Evolutionary conservation across 2,888 invertebrate genomes (phyloP).

Genomic region (Diaprepes abbreviatus): DNA sequence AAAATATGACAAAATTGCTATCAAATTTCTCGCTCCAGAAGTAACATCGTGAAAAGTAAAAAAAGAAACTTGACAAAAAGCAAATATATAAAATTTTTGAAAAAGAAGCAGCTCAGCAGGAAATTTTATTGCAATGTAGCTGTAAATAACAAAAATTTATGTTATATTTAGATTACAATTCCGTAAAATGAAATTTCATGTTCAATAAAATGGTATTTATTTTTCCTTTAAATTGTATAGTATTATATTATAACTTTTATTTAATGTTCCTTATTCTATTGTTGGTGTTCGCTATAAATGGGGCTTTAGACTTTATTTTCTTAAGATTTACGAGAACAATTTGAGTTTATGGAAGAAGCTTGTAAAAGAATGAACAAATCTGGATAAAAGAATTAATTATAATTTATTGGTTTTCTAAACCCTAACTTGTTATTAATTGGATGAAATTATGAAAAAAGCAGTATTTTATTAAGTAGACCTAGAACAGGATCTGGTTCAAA

Average conservation of each 20-base stretch:
- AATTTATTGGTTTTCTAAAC: neutral
- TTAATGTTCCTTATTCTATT: constrained; percentile 28
- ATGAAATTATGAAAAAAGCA: too few species aligned
- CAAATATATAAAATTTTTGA: too few species aligned
- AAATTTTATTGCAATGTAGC: neutral
- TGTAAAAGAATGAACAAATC: neutral
- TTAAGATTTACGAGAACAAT: constrained; percentile 6
- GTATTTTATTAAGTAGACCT: too few species aligned
- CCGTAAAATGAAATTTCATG: constrained; percentile 5
- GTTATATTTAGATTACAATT: constrained; percentile 2
- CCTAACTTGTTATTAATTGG: too few species aligned
- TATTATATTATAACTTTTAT: constrained; percentile 13
- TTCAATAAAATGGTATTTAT: constrained; percentile 29
- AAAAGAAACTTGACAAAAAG: too few species aligned
- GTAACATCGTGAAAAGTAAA: too few species aligned
- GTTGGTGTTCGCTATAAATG: constrained; percentile 15
- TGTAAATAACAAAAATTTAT: constrained; percentile 2
- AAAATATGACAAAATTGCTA: too few species aligned
- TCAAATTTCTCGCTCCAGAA: too few species aligned
- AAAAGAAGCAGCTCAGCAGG: too few species aligned
- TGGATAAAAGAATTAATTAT: constrained; percentile 1
- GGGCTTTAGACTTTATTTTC: constrained; percentile 7
- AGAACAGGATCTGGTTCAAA: too few species aligned
- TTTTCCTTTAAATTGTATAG: constrained; percentile 18
- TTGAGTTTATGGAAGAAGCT: neutral